Evolutionary conservation across 37 sponge, comb jelly and placozoan genomes (phyloP).

Genomic region (Aplysina aerophoba): DNA sequence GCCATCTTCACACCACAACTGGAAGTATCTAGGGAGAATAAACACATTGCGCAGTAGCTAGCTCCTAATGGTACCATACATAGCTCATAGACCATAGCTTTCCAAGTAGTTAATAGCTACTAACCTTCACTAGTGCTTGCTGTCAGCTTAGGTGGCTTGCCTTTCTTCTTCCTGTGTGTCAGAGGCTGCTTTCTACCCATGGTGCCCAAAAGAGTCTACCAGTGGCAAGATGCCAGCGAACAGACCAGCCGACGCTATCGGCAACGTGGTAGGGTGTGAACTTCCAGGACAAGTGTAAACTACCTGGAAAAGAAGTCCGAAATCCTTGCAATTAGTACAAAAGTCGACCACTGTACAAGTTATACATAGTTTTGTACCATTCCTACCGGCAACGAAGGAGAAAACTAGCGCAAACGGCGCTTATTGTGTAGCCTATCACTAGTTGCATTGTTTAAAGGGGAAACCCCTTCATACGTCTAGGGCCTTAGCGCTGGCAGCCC

Average conservation of each 20-base stretch:
- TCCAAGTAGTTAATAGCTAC: no score
- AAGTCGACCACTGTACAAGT: background rate
- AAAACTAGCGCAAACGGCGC: background rate
- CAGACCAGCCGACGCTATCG: background rate
- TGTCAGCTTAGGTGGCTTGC: slow-evolving; percentile 12
- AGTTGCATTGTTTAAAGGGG: slow-evolving; percentile 23
- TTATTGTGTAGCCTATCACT: background rate
- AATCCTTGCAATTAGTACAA: background rate
- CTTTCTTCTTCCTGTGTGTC: slow-evolving; percentile 14
- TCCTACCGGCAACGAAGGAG: background rate
- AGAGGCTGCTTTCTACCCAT: slow-evolving; percentile 16
- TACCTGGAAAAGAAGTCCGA: no score
- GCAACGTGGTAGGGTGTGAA: background rate
- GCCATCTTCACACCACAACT: no score
- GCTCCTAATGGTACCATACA: no score
- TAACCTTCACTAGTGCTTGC: background rate
- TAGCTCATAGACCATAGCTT: no score
- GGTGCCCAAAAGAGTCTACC: background rate
- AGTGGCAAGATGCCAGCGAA: slow-evolving; percentile 10
- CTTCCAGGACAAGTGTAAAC: background rate
- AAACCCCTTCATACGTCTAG: background rate
- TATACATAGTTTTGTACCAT: slow-evolving; percentile 16
- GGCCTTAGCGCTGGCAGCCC: slow-evolving; percentile 7
- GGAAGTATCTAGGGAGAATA: no score
- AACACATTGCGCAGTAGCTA: no score